A percentile compares a stretch with the other conserved stretches of the same genome.
Conservation (phyloP, 2,797 vertebrate species). For the Lateolabrax maculatus region DNA sequence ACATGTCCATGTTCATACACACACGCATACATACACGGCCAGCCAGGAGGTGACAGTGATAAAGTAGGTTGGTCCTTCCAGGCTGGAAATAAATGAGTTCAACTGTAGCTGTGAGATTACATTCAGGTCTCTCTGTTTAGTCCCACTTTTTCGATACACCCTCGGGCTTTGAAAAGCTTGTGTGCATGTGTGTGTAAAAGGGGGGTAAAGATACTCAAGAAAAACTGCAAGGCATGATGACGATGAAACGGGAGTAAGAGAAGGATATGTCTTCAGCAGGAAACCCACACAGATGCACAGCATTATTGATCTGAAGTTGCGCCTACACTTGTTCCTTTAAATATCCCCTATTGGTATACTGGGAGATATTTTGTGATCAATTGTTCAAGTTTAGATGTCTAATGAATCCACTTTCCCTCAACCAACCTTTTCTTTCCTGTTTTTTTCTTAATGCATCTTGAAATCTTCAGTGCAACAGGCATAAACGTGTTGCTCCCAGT, state of each 20-base stretch:
- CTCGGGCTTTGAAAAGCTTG: constrained; percentile 38
- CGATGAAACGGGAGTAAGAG: constrained; percentile 27
- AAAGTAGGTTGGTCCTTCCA: constrained; percentile 72
- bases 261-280: neutral
- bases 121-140: constrained; percentile 71
- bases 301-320: constrained; percentile 33
- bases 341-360: neutral
- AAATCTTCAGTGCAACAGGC: neutral
- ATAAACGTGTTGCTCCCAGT: neutral
- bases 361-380: neutral
- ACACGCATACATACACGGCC: constrained; percentile 40
- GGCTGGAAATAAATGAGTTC: constrained; percentile 82
- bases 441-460: neutral
- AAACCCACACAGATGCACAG: constrained; percentile 29
- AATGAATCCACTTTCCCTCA: neutral
- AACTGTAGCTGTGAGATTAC: constrained; percentile 81
- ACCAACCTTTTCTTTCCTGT: neutral
- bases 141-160: constrained; percentile 60
- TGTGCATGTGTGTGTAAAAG: constrained; percentile 22
- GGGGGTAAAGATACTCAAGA: constrained; percentile 32
- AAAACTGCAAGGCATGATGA: constrained; percentile 30
- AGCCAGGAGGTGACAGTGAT: constrained; percentile 76
- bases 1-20: constrained; percentile 44
- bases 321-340: constrained; percentile 17
- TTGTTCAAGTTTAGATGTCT: neutral